These are phyloP conservation scores for Anneissia japonica DNA, from an alignment of 35 echinoderm and acorn worm species.

Conservation along the genomic window DNA sequence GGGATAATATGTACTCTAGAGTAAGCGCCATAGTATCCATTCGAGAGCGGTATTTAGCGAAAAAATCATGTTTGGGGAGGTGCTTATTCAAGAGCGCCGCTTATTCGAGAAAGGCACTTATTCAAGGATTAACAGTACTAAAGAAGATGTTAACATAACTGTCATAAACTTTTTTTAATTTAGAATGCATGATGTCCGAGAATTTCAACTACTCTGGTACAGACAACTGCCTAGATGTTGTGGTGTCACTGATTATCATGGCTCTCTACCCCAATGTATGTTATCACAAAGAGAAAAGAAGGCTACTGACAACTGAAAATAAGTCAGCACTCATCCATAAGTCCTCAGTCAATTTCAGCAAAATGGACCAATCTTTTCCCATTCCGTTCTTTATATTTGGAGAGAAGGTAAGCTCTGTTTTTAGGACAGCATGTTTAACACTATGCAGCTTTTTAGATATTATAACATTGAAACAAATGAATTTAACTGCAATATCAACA, in stretches of 20 bases:
- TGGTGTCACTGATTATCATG: conserved; percentile 62
- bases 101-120: background rate
- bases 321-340: conserved; percentile 95
- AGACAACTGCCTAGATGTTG: conserved; percentile 75
- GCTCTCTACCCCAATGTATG: conserved; percentile 89
- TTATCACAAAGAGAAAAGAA: conserved; percentile 87
- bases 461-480: too few species aligned
- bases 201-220: conserved; percentile 76
- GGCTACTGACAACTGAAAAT: conserved; percentile 90
- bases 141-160: too few species aligned
- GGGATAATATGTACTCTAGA: too few species aligned
- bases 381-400: conserved; percentile 87
- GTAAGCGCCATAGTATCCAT: background rate
- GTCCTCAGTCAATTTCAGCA: conserved; percentile 94
- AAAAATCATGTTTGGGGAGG: background rate
- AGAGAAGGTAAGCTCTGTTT: conserved; percentile 77
- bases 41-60: background rate
- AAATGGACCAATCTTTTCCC: conserved; percentile 90
- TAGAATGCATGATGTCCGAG: conserved; percentile 68
- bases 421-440: too few species aligned
- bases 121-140: background rate
- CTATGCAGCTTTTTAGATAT: too few species aligned
- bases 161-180: too few species aligned
- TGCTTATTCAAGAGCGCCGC: background rate
- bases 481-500: too few species aligned